These are phyloP conservation scores for Phragmatobia fuliginosa DNA, from an alignment of 2,888 invertebrate species.

Conservation along the genomic window DNA sequence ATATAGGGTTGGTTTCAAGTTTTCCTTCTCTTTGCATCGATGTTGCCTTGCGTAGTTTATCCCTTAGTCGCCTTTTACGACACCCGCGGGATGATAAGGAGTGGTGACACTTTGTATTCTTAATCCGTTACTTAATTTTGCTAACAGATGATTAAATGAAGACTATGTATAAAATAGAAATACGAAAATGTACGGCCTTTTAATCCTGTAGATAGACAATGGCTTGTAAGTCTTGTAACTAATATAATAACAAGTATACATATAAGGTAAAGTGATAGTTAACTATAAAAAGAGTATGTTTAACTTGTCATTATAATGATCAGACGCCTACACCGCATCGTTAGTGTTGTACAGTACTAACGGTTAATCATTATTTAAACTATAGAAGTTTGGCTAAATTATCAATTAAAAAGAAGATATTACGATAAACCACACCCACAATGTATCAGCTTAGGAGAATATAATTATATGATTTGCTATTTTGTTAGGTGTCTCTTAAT, in stretches of 20 bases:
- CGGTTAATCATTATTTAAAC: constrained; percentile 18
- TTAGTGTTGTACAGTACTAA: constrained; percentile 18
- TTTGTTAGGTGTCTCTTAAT: not conserved
- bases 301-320: constrained; percentile 25
- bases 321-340: constrained; percentile 28
- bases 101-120: too few species aligned
- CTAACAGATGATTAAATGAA: too few species aligned
- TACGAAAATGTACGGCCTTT: not conserved
- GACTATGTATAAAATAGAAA: too few species aligned
- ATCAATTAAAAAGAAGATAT: not conserved
- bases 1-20: too few species aligned
- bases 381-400: constrained; percentile 13
- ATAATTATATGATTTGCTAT: not conserved
- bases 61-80: too few species aligned
- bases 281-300: constrained; percentile 15
- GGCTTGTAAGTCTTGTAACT: not conserved
- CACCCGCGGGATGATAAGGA: too few species aligned
- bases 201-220: not conserved
- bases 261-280: not conserved
- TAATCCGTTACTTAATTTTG: too few species aligned
- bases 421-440: not conserved
- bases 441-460: not conserved
- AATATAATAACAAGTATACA: constrained; percentile 9
- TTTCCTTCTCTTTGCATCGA: too few species aligned
- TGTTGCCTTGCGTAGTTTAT: too few species aligned